These are phyloP conservation scores for Globodera ellingtonae DNA, from an alignment of 1,140 invertebrate species.

Conservation along the genomic window DNA sequence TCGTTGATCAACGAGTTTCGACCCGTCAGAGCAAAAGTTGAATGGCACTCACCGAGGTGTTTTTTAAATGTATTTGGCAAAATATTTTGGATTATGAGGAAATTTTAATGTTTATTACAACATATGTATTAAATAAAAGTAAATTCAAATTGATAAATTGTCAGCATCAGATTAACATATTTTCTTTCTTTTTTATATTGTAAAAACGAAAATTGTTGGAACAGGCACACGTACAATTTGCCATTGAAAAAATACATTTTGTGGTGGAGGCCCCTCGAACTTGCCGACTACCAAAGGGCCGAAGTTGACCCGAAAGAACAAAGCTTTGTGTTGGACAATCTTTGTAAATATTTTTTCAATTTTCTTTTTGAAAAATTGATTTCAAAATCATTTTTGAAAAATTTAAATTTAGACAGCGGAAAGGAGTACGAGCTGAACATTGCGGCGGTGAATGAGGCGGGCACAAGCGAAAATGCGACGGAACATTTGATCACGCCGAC, in stretches of 20 bases:
- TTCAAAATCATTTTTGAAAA: not conserved
- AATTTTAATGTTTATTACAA: too few relatives aligned
- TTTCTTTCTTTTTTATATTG: not conserved
- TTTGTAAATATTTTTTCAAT: slow-evolving; percentile 39
- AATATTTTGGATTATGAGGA: too few relatives aligned
- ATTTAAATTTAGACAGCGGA: slow-evolving; percentile 57
- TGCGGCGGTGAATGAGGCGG: slow-evolving; percentile 51
- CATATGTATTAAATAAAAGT: too few relatives aligned
- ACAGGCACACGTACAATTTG: slow-evolving; percentile 39
- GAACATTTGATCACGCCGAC: slow-evolving; percentile 58
- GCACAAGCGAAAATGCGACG: slow-evolving; percentile 57
- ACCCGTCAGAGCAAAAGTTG: slow-evolving; percentile 53
- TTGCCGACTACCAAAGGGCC: slow-evolving; percentile 29
- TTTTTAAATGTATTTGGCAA: not conserved
- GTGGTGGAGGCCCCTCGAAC: slow-evolving; percentile 55
- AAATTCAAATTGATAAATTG: too few relatives aligned
- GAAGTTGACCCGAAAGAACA: slow-evolving; percentile 48
- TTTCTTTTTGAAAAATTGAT: slow-evolving; percentile 14
- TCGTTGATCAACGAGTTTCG: slow-evolving; percentile 50
- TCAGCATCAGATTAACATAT: too few relatives aligned
- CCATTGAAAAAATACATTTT: slow-evolving; percentile 52
- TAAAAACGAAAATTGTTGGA: not conserved
- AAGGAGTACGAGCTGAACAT: slow-evolving; percentile 57
- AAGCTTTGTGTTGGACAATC: slow-evolving; percentile 49
- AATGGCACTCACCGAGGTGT: slow-evolving; percentile 56